A percentile compares a stretch with the other conserved stretches of the same genome.
Conservation (phyloP, 1,140 invertebrate genomes). For the Rhynchophorus ferrugineus region DNA sequence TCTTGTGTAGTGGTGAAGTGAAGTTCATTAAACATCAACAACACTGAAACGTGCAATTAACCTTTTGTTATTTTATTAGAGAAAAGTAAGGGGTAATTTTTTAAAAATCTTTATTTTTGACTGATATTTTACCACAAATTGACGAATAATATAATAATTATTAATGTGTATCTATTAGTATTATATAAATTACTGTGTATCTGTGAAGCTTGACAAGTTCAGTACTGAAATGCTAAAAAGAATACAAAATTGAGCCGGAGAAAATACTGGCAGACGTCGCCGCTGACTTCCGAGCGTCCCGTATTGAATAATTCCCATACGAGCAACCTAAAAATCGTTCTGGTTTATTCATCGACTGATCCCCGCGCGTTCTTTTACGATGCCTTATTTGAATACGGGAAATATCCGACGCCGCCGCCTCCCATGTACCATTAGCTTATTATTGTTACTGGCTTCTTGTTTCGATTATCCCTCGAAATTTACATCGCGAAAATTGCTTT, state of each 20-base stretch:
- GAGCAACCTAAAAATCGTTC: background rate
- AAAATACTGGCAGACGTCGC: background rate
- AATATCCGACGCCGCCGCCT: background rate
- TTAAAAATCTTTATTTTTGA: too few species aligned
- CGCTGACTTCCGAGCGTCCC: background rate
- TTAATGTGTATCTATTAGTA: too few species aligned
- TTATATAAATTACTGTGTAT: too few species aligned
- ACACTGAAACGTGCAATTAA: too few species aligned
- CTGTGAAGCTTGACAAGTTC: too few species aligned
- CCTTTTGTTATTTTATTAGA: too few species aligned
- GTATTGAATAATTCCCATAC: slow-evolving; percentile 1
- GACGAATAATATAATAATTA: too few species aligned
- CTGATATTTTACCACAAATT: too few species aligned
- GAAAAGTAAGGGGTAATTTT: too few species aligned
- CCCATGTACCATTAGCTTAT: background rate
- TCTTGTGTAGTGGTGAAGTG: too few species aligned
- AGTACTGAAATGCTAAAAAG: background rate
- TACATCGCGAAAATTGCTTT: too few species aligned
- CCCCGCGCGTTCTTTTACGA: background rate
- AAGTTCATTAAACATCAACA: too few species aligned
- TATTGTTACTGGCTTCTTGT: background rate
- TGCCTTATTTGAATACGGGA: background rate
- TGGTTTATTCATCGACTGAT: slow-evolving; percentile 2
- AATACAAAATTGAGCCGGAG: background rate
- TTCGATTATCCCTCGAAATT: background rate